Base-by-base conservation (phyloP, 2,888 invertebrate genomes). In the Lepetodrilus schrolli region DNA sequence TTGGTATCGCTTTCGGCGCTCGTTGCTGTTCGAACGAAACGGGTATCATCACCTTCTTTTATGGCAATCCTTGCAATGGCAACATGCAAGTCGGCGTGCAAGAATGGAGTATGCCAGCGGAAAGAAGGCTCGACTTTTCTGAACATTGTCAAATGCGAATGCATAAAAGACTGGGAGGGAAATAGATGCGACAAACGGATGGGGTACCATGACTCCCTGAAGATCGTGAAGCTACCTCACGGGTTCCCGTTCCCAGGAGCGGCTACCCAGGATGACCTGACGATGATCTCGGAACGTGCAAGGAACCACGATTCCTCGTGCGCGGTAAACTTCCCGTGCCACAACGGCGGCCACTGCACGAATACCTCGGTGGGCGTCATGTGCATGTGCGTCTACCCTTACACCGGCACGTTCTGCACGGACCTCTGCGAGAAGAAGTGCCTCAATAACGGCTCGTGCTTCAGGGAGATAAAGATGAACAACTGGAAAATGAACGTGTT, bases 361-460 rank as follows among this genome's bases (percentile, higher is more conserved):
- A 30, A 47, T 1, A 30, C 26, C 13, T 21, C 47, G 4, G 23
- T 10, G 8, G 68, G 68, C 21, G 43, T 30, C 47, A 68, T 26
- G 23, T 68, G 68, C 26, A 38, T 47, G 7, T 68, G 68, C 20
- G 13, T 34, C 21, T 21, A 10, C 21, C 68, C 68, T 7, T 68
- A 68, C 26, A 68, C 47, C n/a, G 68, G 68, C 3, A 47, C 43
- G 4, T 68, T 68, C 68, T 68, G 68, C 47, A n/a, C 23, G 23
- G 68, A 47, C 26, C 47, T 68, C 23, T 68, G 68, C 30, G 68
- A 68, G 26, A 68, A 47, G 26, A 68, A 68, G 47, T 68, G 68
- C 34, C 8, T 68, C 43, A 68, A 68, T 17, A 47, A 47, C 13
- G 68, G 68, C n/a, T 23, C 21, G 17, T 68, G 68, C 21, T 68